These are phyloP conservation scores for Mareca penelope DNA, from an alignment of 2,797 vertebrate species.

Conservation along the genomic window DNA sequence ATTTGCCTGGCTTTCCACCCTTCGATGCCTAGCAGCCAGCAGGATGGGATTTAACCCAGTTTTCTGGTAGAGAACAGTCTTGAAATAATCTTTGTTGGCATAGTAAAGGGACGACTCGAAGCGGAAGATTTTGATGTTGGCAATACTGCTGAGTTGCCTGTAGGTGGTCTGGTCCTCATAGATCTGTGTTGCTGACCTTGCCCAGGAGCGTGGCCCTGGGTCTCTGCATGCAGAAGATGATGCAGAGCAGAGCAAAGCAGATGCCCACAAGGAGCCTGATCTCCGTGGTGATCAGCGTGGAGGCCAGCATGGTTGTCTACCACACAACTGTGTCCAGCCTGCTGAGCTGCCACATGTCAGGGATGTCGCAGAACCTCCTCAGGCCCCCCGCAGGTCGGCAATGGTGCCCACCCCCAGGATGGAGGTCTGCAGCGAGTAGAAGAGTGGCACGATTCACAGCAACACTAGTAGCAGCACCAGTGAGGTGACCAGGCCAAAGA, in stretches of 20 bases:
- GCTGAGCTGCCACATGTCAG: constrained; percentile 71
- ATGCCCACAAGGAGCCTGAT: constrained; percentile 58
- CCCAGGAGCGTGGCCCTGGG: constrained; percentile 66
- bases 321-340: constrained; percentile 66
- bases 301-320: constrained; percentile 73
- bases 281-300: constrained; percentile 66
- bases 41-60: constrained; percentile 51
- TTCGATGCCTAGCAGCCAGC: constrained; percentile 2
- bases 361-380: constrained; percentile 49
- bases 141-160: constrained; percentile 59
- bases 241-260: constrained; percentile 69
- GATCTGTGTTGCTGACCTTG: constrained; percentile 57
- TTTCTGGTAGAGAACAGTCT: constrained; percentile 38
- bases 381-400: constrained; percentile 65
- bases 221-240: constrained; percentile 68
- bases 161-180: constrained; percentile 71
- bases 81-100: constrained; percentile 76
- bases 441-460: constrained; percentile 71
- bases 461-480: constrained; percentile 71
- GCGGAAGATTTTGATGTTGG: constrained; percentile 71
- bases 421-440: constrained; percentile 66
- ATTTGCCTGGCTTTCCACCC: not conserved
- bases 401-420: constrained; percentile 73
- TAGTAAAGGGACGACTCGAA: constrained; percentile 74
- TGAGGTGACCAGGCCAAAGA: constrained; percentile 69